Percentiles rank a stretch among this genome's conserved stretches.
Evolutionary conservation across 1,140 invertebrate genomes (phyloP).

Genomic region (Trachelipus rathkii): DNA sequence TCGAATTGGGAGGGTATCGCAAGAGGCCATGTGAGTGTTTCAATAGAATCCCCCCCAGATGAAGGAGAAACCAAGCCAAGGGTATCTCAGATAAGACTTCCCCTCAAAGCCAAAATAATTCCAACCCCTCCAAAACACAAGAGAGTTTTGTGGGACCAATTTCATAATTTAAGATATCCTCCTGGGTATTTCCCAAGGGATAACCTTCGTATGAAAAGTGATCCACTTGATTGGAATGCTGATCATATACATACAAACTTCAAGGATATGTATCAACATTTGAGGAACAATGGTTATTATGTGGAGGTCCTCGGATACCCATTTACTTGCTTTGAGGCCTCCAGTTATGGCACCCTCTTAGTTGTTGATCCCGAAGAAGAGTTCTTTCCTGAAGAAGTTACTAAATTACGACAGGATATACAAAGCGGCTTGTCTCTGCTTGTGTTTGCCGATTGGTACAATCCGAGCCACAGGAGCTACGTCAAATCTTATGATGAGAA

Average conservation of each 20-base stretch:
- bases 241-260: constrained; percentile 98
- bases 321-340: constrained; percentile 86
- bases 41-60: constrained; percentile 73
- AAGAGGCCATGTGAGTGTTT: constrained; percentile 77
- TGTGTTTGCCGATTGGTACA: constrained; percentile 96
- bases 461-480: constrained; percentile 86
- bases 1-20: constrained; percentile 71
- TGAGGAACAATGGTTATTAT: constrained; percentile 86
- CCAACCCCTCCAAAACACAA: constrained; percentile 72
- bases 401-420: constrained; percentile 76
- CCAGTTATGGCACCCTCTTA: constrained; percentile 80
- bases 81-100: constrained; percentile 70
- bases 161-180: constrained; percentile 90
- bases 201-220: constrained; percentile 85
- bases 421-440: constrained; percentile 81
- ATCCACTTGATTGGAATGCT: constrained; percentile 94
- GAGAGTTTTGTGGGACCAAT: constrained; percentile 93
- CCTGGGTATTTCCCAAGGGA: constrained; percentile 94
- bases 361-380: constrained; percentile 94
- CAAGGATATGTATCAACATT: constrained; percentile 86
- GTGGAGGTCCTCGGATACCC: constrained; percentile 85
- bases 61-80: constrained; percentile 58
- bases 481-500: constrained; percentile 97
- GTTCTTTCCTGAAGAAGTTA: constrained; percentile 87
- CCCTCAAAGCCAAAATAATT: constrained; percentile 67